Evolutionary conservation across 2,797 vertebrate genomes (phyloP).

Genomic region (Argyrosomus regius): DNA sequence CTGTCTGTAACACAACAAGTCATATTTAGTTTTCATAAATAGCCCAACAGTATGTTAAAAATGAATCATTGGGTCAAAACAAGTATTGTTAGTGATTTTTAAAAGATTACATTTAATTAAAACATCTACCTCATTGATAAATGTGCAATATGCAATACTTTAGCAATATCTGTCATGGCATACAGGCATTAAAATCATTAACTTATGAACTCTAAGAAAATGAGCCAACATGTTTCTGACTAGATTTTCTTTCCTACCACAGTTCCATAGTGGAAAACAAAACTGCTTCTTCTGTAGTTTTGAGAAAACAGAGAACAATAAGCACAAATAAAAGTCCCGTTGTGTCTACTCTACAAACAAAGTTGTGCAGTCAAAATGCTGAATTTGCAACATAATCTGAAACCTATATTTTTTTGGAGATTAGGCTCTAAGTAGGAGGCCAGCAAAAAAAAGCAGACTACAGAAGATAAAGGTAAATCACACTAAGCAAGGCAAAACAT

Average conservation of each 20-base stretch:
- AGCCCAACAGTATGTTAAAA: too few relatives aligned
- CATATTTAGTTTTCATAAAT: too few relatives aligned
- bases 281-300: background rate
- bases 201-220: too few relatives aligned
- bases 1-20: too few relatives aligned
- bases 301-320: background rate
- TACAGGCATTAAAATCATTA: too few relatives aligned
- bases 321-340: background rate
- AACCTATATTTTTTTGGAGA: background rate
- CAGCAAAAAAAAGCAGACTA: background rate
- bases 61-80: too few relatives aligned
- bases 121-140: too few relatives aligned
- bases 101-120: too few relatives aligned
- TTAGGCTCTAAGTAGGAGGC: background rate
- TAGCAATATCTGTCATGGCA: too few relatives aligned
- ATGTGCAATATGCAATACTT: too few relatives aligned
- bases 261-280: background rate
- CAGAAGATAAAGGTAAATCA: background rate
- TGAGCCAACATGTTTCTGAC: too few relatives aligned
- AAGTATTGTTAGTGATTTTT: too few relatives aligned
- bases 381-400: background rate
- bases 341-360: background rate
- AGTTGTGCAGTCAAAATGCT: background rate
- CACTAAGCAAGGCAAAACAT: background rate
- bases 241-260: background rate